phyloP scores from a whole-genome alignment of 2,113 vertebrate species.

The Leptosomus discolor region DNA sequence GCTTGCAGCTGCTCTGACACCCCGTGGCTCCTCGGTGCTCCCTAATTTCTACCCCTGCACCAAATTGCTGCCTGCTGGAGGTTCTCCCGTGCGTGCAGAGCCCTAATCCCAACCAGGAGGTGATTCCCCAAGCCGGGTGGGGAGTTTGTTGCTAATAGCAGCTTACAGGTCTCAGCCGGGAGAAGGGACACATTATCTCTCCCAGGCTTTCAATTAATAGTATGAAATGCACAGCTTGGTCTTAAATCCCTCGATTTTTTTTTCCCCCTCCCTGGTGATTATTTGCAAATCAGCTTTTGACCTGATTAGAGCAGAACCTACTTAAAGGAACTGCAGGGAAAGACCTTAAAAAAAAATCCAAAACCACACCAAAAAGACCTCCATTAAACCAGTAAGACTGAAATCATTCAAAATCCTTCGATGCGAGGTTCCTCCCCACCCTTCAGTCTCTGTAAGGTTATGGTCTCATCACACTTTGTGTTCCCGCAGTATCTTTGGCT shows the following conservation, averaged over 20 bases:
- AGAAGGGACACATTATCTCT: conserved; percentile 19
- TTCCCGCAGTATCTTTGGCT: background rate
- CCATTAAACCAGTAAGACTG: background rate
- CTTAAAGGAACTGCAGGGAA: background rate
- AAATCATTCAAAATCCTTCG: background rate
- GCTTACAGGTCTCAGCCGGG: conserved; percentile 34
- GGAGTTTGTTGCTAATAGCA: background rate
- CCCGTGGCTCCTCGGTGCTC: fast-evolving
- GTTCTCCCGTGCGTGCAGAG: background rate
- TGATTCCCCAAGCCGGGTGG: background rate
- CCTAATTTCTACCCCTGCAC: background rate
- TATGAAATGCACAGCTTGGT: conserved; percentile 62
- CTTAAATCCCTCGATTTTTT: background rate
- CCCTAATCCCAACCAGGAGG: background rate
- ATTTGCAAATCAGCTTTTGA: conserved; percentile 74
- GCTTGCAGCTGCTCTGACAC: background rate
- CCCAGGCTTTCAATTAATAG: conserved; percentile 71
- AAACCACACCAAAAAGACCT: background rate
- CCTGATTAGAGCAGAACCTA: conserved; percentile 46
- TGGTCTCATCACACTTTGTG: background rate
- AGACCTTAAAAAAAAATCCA: background rate
- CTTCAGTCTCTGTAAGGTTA: fast-evolving
- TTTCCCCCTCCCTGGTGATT: conserved; percentile 22
- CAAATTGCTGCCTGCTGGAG: background rate
- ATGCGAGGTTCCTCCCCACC: fast-evolving